A percentile compares a stretch with the other conserved stretches of the same genome.
phyloP scores from a whole-genome alignment of 2,113 vertebrate genomes.

The Mus spicilegus region DNA sequence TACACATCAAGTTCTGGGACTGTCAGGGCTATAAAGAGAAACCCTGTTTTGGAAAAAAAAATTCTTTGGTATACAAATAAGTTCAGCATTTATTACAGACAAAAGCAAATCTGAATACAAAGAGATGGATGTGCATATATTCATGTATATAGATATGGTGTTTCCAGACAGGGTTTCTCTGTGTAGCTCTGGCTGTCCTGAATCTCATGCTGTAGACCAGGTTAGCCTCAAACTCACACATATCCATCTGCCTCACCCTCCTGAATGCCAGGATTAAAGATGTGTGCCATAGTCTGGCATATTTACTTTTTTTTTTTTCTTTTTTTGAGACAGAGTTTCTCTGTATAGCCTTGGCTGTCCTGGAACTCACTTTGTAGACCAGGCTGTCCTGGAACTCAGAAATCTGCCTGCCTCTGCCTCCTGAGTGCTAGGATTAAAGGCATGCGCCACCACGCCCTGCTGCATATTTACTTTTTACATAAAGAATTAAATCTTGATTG shows the following conservation, averaged over 20 bases:
- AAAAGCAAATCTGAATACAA: background rate
- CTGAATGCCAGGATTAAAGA: too few relatives aligned
- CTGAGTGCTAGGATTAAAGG: too few relatives aligned
- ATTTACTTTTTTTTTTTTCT: background rate
- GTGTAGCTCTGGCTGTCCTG: background rate
- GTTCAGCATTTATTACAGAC: background rate
- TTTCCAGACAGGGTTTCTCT: background rate
- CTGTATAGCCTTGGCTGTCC: too few relatives aligned
- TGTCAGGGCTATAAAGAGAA: background rate
- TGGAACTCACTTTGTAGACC: too few relatives aligned
- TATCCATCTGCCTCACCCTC: background rate
- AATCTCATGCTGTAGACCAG: background rate
- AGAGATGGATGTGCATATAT: background rate
- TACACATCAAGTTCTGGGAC: background rate
- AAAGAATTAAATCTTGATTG: background rate
- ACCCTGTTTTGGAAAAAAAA: background rate
- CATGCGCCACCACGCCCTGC: too few relatives aligned
- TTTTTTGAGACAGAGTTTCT: too few relatives aligned
- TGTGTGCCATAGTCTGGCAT: background rate
- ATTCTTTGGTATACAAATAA: background rate
- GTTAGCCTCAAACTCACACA: background rate
- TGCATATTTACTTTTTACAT: background rate
- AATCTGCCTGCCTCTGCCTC: too few relatives aligned
- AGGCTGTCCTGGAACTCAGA: too few relatives aligned
- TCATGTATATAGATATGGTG: background rate